Evolutionary conservation across 1,140 invertebrate genomes (phyloP), one percentile per base, ranked within the genome.

Genomic region (Pachypeltis micranthus): DNA sequence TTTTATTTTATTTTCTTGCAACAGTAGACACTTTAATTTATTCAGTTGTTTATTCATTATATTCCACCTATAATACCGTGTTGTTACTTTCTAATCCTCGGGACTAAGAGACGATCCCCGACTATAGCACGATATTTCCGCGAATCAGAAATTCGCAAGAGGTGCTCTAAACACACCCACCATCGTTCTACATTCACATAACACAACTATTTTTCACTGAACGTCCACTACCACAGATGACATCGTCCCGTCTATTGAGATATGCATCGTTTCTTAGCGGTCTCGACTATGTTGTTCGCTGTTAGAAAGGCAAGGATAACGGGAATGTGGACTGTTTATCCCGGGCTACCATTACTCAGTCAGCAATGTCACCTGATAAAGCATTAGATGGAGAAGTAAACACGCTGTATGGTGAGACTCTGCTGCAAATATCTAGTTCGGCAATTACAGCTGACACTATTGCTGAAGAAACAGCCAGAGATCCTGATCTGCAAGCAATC

Each of bases 241-340:
- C 70, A 16, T 67, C 73, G 10, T 65, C 29, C 34, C 31, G 74
- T 29, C 25, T 77, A 19, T 73, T 72, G 51, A 64, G 71, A 29
- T 77, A 70, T 67, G 69, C 70, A 4, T 61, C 72, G 19, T 69
- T 74, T 61, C 67, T 77, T 54, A 63, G 66, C n/a, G 70, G 67
- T 1, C 75, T 71, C 66, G 62, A 72, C 58, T 77, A 72, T 63
- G 60, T 65, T 25, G 71, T 75, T 26, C 60, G 70, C 63, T 69
- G 72, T 66, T 63, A 70, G 28, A 63, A 64, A 16, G 61, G 67
- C 26, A 44, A 60, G 47, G 66, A 70, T 26, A 69, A 72, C 62
- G 54, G 14, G 0, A 66, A 69, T 34, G 72, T 69, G 7, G 73
- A 74, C 68, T 69, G 62, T 65, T 74, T 39, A 39, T 39, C 31